Evolutionary conservation across 1,140 invertebrate species (phyloP).

Genomic region (Ips nitidus): DNA sequence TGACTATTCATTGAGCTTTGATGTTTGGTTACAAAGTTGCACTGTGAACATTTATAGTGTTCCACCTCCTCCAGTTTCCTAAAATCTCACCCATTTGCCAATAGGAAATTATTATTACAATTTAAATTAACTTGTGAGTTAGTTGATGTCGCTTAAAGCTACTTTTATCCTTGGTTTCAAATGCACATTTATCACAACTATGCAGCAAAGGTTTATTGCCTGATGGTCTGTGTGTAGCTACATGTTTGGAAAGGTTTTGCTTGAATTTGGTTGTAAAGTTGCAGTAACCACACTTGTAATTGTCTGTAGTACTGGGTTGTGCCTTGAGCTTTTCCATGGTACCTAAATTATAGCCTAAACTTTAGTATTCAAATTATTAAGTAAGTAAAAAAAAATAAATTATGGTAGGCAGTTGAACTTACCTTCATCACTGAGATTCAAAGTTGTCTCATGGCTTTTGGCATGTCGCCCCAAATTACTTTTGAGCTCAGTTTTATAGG

Average conservation of each 20-base stretch:
- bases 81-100: not conserved
- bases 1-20: constrained; percentile 17
- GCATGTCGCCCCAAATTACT: too few relatives aligned
- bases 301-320: not conserved
- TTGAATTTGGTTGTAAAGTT: constrained; percentile 16
- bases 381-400: too few relatives aligned
- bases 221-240: not conserved
- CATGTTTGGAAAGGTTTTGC: constrained; percentile 4
- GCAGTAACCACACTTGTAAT: constrained; percentile 10
- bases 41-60: constrained; percentile 16
- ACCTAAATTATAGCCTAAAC: too few relatives aligned
- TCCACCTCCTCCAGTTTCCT: constrained; percentile 23
- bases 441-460: too few relatives aligned
- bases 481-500: too few relatives aligned
- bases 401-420: too few relatives aligned
- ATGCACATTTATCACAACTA: constrained; percentile 20
- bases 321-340: too few relatives aligned
- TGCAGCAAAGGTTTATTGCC: constrained; percentile 4
- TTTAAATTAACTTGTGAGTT: constrained; percentile 15
- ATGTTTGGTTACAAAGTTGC: constrained; percentile 24
- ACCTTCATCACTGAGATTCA: too few relatives aligned
- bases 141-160: constrained; percentile 9
- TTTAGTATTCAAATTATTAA: too few relatives aligned
- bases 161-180: constrained; percentile 11
- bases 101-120: not conserved